phyloP scores from a whole-genome alignment of 2,888 invertebrate species.

The Piscicola geometra region DNA sequence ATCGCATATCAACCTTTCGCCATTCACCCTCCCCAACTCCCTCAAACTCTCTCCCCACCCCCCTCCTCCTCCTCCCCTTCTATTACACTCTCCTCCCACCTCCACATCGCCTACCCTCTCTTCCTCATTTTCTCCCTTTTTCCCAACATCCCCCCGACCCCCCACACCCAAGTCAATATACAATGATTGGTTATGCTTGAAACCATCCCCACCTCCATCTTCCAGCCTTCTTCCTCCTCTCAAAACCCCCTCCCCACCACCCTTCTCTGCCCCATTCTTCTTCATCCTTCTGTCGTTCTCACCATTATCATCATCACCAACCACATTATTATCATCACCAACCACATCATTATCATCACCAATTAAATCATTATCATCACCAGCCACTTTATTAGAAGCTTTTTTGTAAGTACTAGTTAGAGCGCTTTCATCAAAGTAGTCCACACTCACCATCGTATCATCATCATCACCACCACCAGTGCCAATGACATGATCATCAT shows the following conservation, averaged over 20 bases:
- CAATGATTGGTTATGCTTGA: no score
- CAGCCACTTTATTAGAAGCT: neutral
- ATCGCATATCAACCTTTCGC: neutral
- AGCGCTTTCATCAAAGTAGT: no score
- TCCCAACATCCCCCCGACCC: no score
- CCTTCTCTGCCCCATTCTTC: no score
- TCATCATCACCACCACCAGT: neutral
- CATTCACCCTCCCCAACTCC: slow-evolving; percentile 12
- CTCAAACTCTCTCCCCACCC: slow-evolving; percentile 2
- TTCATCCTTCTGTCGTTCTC: neutral
- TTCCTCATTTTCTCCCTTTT: neutral
- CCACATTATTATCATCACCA: neutral
- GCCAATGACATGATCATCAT: neutral
- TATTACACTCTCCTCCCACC: neutral
- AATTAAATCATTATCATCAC: neutral
- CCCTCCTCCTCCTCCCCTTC: neutral
- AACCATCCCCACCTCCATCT: no score
- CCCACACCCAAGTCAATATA: no score
- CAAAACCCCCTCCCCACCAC: no score
- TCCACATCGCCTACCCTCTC: neutral
- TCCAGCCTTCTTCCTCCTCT: no score
- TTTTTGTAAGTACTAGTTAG: no score
- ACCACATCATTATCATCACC: neutral
- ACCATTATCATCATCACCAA: neutral
- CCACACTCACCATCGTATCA: neutral